These are phyloP conservation scores for Noctua pronuba DNA, from an alignment of 2,888 invertebrate species.

Conservation along the genomic window DNA sequence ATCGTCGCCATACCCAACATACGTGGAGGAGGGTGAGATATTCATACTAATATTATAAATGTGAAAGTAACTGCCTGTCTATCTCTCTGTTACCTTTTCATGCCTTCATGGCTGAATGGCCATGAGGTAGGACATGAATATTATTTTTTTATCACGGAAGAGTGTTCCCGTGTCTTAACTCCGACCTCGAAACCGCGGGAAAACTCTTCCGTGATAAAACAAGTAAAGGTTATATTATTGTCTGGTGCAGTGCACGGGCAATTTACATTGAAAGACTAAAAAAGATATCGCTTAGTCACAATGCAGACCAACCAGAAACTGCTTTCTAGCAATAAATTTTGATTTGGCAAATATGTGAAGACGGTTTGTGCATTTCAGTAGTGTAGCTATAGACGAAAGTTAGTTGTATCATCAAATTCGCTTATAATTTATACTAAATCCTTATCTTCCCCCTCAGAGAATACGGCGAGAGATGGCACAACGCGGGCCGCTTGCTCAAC, in stretches of 20 bases:
- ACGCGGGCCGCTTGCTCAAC: slow-evolving; percentile 96
- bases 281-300: not conserved
- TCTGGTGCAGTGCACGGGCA: too few species aligned
- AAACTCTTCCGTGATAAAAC: too few species aligned
- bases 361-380: not conserved
- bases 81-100: not conserved
- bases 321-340: too few species aligned
- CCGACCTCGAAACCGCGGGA: too few species aligned
- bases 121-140: not conserved
- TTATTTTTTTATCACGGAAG: too few species aligned
- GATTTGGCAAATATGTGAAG: too few species aligned
- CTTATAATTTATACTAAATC: not conserved
- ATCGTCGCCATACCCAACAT: slow-evolving; percentile 98
- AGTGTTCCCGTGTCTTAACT: too few species aligned
- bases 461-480: slow-evolving; percentile 99
- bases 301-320: too few species aligned
- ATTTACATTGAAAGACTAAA: not conserved
- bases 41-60: not conserved
- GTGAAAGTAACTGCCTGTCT: not conserved
- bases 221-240: too few species aligned
- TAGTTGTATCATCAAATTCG: not conserved
- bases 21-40: slow-evolving; percentile 97
- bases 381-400: not conserved
- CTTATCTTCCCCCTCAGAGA: slow-evolving; percentile 91
- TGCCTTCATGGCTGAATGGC: not conserved